A percentile compares a stretch with the other conserved stretches of the same genome.
Evolutionary conservation across 2,888 invertebrate species (phyloP).

Genomic region (Cinara cedri): DNA sequence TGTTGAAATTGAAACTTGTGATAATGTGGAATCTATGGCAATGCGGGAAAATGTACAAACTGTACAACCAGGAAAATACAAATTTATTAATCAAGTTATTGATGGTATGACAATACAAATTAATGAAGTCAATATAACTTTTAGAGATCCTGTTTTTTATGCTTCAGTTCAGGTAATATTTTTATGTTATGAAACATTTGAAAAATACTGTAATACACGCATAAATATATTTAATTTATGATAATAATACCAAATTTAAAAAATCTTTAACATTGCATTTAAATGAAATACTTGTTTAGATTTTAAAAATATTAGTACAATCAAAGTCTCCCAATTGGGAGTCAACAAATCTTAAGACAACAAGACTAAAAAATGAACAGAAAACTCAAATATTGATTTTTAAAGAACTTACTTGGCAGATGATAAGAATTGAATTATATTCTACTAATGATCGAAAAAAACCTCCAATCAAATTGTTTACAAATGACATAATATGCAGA

Average conservation of each 20-base stretch:
- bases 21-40: conserved; percentile 75
- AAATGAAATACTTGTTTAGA: conserved; percentile 66
- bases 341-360: conserved; percentile 83
- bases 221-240: no score
- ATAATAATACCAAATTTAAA: no score
- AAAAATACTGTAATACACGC: no score
- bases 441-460: conserved; percentile 77
- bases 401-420: conserved; percentile 97
- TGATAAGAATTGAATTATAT: conserved; percentile 91
- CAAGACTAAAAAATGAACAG: conserved; percentile 87
- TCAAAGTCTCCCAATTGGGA: conserved; percentile 93
- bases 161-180: conserved; percentile 87
- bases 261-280: no score
- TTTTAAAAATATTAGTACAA: conserved; percentile 90
- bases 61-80: conserved; percentile 74
- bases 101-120: conserved; percentile 97
- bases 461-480: conserved; percentile 88
- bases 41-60: conserved; percentile 67
- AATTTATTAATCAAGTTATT: conserved; percentile 90
- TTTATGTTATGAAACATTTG: background rate
- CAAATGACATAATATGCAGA: conserved; percentile 92
- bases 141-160: conserved; percentile 92
- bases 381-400: conserved; percentile 92
- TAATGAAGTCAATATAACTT: conserved; percentile 91
- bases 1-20: conserved; percentile 91